Evolutionary conservation across 2,888 invertebrate species (phyloP).

Genomic region (Magallana nippona): DNA sequence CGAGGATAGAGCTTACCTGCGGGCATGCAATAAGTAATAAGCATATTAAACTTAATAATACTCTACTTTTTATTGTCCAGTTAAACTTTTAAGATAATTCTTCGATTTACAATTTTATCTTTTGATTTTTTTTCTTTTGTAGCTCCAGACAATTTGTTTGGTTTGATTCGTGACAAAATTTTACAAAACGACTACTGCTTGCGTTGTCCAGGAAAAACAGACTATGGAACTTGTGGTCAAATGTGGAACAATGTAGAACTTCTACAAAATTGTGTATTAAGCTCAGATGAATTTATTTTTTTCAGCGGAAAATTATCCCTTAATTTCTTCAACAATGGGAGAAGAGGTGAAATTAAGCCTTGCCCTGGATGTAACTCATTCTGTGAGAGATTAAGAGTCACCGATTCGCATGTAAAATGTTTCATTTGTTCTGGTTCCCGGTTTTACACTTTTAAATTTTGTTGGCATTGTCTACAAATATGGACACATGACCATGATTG

Average conservation of each 20-base stretch:
- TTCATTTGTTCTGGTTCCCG: not conserved
- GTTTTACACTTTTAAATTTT: not conserved
- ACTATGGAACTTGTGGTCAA: not conserved
- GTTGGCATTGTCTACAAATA: not conserved
- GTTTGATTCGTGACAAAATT: not conserved
- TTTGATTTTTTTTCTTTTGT: not conserved
- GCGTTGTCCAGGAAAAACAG: not conserved
- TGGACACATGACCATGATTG: not conserved
- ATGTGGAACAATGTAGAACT: not conserved
- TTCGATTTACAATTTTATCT: not conserved
- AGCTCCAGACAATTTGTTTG: not conserved
- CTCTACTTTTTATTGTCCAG: no score
- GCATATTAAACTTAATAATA: not conserved
- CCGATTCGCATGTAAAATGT: not conserved
- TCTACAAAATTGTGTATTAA: not conserved
- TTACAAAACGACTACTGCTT: not conserved
- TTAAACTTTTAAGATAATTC: no score
- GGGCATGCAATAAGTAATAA: conserved; percentile 3
- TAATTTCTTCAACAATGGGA: not conserved
- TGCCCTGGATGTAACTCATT: not conserved
- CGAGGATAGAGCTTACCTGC: not conserved
- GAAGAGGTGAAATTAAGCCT: not conserved
- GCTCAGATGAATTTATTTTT: not conserved
- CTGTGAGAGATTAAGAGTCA: not conserved
- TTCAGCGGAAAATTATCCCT: not conserved